A percentile compares a stretch with the other conserved stretches of the same genome.
These are phyloP conservation scores for Sceloporus tristichus DNA, from an alignment of 2,113 vertebrate genomes.

Conservation along the genomic window DNA sequence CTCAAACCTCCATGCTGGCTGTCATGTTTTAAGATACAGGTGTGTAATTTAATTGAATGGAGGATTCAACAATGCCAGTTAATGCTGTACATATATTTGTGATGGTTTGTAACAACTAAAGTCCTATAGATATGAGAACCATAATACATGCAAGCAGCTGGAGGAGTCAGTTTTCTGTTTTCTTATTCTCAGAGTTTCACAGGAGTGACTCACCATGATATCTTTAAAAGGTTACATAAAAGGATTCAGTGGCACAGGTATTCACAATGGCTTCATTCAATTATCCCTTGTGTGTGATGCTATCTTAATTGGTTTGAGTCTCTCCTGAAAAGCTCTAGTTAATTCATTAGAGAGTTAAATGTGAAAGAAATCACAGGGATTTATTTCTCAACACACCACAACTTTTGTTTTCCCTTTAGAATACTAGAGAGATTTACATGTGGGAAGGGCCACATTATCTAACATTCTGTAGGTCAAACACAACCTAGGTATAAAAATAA, in stretches of 20 bases:
- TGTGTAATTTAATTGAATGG: too few relatives aligned
- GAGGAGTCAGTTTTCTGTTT: not conserved
- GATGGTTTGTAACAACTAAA: not conserved
- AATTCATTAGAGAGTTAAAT: not conserved
- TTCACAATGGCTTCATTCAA: not conserved
- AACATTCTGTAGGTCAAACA: not conserved
- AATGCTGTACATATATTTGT: not conserved
- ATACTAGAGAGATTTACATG: not conserved
- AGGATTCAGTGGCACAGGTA: not conserved
- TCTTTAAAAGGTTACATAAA: not conserved
- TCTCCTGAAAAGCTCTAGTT: not conserved
- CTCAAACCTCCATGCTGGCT: too few relatives aligned
- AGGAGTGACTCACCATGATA: not conserved
- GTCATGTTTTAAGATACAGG: too few relatives aligned
- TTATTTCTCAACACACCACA: not conserved
- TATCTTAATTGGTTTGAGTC: not conserved
- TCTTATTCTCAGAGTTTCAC: not conserved
- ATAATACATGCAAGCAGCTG: not conserved
- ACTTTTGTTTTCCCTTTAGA: too few relatives aligned
- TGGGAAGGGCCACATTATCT: not conserved
- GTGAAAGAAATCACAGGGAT: not conserved
- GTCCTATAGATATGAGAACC: not conserved
- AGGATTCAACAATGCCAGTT: too few relatives aligned
- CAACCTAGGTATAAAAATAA: too few relatives aligned
- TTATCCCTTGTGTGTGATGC: not conserved